These are phyloP conservation scores for Drosophila rubida DNA, from an alignment of 2,888 invertebrate species.

Conservation along the genomic window DNA sequence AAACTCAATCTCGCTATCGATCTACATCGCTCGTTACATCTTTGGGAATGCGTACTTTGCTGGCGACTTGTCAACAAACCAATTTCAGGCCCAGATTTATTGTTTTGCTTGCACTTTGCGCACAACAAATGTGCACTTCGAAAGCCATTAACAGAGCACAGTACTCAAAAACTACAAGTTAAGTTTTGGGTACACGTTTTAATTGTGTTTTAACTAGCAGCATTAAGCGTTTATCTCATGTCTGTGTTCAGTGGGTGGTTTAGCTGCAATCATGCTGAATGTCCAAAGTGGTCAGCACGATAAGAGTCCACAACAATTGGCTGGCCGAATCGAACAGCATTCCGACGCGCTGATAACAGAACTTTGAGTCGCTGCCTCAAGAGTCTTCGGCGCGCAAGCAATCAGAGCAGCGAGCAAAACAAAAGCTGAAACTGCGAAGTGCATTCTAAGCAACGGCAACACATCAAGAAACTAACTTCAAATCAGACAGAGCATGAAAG, in stretches of 20 bases:
- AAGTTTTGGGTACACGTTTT: neutral
- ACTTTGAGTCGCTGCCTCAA: neutral
- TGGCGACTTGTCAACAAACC: neutral
- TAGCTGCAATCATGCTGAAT: constrained; percentile 3
- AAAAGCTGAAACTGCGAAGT: constrained; percentile 16
- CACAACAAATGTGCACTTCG: neutral
- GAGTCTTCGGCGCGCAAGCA: neutral
- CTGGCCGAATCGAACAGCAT: constrained; percentile 22
- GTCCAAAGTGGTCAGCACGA: neutral
- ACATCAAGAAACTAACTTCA: neutral
- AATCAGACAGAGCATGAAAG: neutral
- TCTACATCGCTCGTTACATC: no score
- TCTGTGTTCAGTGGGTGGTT: no score
- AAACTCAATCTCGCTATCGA: no score
- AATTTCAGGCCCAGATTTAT: constrained; percentile 4
- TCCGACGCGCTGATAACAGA: constrained; percentile 16
- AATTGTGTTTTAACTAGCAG: neutral
- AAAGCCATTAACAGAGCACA: no score
- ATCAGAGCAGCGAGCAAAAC: constrained; percentile 20
- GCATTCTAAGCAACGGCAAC: constrained; percentile 14
- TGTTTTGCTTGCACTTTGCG: neutral
- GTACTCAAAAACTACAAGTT: no score
- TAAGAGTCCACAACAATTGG: constrained; percentile 1
- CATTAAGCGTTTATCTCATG: neutral
- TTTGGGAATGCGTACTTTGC: neutral